Percentiles rank a stretch among this genome's conserved stretches.
Conservation (phyloP, 1,140 invertebrate species). For the Heliconius hermathena region DNA sequence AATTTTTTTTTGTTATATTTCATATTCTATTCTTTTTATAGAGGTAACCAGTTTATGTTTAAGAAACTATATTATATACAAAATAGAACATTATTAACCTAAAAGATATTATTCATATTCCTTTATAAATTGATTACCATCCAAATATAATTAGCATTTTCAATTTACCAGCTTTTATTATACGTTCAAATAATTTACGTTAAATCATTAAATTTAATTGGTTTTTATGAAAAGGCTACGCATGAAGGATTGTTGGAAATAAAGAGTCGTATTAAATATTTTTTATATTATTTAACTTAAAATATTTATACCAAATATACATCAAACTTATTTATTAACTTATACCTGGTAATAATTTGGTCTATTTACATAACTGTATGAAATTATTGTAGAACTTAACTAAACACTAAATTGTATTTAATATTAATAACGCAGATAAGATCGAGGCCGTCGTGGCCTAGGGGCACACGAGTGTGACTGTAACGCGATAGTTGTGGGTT, state of each 20-base stretch:
- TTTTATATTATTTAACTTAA: not conserved
- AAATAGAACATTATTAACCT: not conserved
- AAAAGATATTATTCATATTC: not conserved
- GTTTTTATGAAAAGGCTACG: slow-evolving; percentile 18
- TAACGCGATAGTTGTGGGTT: too few species aligned
- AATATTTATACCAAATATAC: not conserved
- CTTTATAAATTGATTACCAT: slow-evolving; percentile 33
- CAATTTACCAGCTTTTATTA: slow-evolving; percentile 33
- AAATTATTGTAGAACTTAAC: too few species aligned
- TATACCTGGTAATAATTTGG: too few species aligned
- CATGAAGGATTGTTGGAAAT: slow-evolving; percentile 19
- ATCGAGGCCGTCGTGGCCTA: too few species aligned
- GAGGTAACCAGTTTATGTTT: too few species aligned
- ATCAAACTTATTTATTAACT: too few species aligned
- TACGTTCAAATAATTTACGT: slow-evolving; percentile 26
- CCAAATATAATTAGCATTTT: slow-evolving; percentile 39
- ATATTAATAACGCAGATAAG: too few species aligned
- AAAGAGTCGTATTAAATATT: slow-evolving; percentile 14
- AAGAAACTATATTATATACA: not conserved
- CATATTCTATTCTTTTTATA: too few species aligned
- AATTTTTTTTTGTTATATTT: too few species aligned
- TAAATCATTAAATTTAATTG: slow-evolving; percentile 26
- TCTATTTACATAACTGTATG: too few species aligned
- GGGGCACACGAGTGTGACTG: too few species aligned
- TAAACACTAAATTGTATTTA: too few species aligned